Evolutionary conservation across 2,888 invertebrate species (phyloP).

Genomic region (Pegoplata infirma): DNA sequence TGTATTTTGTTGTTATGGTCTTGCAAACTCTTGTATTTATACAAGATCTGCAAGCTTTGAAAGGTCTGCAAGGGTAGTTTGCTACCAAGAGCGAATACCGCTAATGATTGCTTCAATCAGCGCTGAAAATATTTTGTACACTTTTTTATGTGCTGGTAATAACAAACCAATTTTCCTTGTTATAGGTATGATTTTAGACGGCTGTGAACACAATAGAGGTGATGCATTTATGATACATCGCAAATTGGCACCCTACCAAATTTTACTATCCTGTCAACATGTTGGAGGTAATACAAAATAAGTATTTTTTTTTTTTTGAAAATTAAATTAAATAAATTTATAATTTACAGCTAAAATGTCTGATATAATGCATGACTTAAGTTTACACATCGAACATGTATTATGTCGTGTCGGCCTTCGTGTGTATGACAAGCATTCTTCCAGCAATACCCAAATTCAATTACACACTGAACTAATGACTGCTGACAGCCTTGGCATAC

Average conservation of each 20-base stretch:
- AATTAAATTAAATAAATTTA: background rate
- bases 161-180: no score
- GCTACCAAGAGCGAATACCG: no score
- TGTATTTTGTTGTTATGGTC: no score
- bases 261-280: slow-evolving; percentile 81
- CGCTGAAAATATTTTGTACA: no score
- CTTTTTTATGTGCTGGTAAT: no score
- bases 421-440: slow-evolving; percentile 67
- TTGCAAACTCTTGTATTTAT: no score
- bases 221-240: slow-evolving; percentile 79
- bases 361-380: slow-evolving; percentile 80
- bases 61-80: no score
- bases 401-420: slow-evolving; percentile 78
- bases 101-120: no score
- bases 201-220: slow-evolving; percentile 79
- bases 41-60: no score
- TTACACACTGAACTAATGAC: slow-evolving; percentile 39
- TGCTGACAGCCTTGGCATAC: slow-evolving; percentile 81
- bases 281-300: slow-evolving; percentile 68
- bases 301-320: slow-evolving; percentile 64
- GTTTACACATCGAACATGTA: slow-evolving; percentile 80
- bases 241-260: slow-evolving; percentile 87
- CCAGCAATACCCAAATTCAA: slow-evolving; percentile 67
- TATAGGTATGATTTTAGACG: slow-evolving; percentile 78
- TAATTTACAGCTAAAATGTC: slow-evolving; percentile 56